Evolutionary conservation across 1,140 invertebrate genomes (phyloP).

Genomic region (Pseudomyrmex concolor): DNA sequence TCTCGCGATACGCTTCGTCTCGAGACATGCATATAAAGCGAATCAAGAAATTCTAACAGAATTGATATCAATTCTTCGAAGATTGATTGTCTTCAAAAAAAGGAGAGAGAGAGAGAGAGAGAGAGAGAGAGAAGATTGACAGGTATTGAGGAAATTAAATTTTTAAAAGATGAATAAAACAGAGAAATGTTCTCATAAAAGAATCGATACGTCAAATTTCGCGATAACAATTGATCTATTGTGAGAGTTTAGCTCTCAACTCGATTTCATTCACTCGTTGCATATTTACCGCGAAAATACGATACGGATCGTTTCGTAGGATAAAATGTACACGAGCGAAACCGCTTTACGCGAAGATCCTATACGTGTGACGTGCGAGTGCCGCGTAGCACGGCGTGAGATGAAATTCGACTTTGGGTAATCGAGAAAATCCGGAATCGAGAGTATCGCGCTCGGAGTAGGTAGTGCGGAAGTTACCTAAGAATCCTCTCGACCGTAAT

Average conservation of each 20-base stretch:
- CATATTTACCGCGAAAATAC: conserved; percentile 46
- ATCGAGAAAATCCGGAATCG: conserved; percentile 56
- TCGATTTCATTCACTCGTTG: conserved; percentile 44
- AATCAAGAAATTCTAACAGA: background rate
- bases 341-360: conserved; percentile 44
- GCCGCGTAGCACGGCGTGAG: conserved; percentile 27
- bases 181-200: no score
- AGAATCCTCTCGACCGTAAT: conserved; percentile 60
- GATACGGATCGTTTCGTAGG: conserved; percentile 33
- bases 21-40: background rate
- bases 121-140: background rate
- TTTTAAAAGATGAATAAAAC: no score
- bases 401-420: conserved; percentile 56
- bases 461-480: conserved; percentile 51
- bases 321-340: conserved; percentile 52
- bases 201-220: background rate
- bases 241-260: background rate
- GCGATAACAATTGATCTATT: background rate
- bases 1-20: conserved; percentile 24
- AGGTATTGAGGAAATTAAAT: no score
- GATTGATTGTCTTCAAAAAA: conserved; percentile 3
- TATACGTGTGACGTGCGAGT: conserved; percentile 46
- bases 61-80: background rate
- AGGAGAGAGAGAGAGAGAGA: background rate
- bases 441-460: conserved; percentile 7